Base-by-base conservation (phyloP, 2,113 vertebrate genomes). In the Malurus alboscapulatus region DNA sequence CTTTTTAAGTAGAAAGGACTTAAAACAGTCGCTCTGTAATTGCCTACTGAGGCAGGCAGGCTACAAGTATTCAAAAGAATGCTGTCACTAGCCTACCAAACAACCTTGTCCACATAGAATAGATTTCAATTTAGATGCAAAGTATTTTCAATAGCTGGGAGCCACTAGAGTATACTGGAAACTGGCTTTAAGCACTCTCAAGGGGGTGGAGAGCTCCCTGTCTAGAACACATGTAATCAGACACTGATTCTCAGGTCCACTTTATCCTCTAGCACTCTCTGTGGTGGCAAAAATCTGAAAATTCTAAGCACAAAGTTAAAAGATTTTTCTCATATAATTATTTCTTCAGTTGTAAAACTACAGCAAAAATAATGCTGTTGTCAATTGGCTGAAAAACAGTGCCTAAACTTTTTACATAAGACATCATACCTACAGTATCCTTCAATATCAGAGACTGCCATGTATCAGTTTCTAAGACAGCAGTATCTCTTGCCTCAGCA, bases 81-180 rank as follows among this genome's bases (percentile, higher is more conserved):
- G 29, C 45, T 88, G 80, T 69, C 80, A 50, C 77, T 42, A 72
- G 53, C 36, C 57, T 68, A 87, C 34, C 26, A 48, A 88, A 71
- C 51, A 80, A 91, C 63, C 38, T 63, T 42, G 57, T 72, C 81
- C 69, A 72, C 20, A 81, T 82, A 68, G 84, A 91, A 87, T 0
- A 92, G 32, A 66, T 73, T 68, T 76, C 71, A 59, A 84, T 93
- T 94, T 76, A 92, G 65, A 92, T 45, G 63, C 71, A 90, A 90
- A 85, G 24, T 82, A 66, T 89, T 65, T 91, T 79, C 38, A 53
- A 36, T 69, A 85, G 81, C 80, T 89, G 69, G 47, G 30, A 87
- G 81, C 14, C 47, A 76, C 36, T 45, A 58, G 17, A 76, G 34
- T 55, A 89, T 54, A 73, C 29, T 63, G 47, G 54, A 88, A 92